Conservation (phyloP, 2,113 vertebrate species). For the Emberiza fucata region DNA sequence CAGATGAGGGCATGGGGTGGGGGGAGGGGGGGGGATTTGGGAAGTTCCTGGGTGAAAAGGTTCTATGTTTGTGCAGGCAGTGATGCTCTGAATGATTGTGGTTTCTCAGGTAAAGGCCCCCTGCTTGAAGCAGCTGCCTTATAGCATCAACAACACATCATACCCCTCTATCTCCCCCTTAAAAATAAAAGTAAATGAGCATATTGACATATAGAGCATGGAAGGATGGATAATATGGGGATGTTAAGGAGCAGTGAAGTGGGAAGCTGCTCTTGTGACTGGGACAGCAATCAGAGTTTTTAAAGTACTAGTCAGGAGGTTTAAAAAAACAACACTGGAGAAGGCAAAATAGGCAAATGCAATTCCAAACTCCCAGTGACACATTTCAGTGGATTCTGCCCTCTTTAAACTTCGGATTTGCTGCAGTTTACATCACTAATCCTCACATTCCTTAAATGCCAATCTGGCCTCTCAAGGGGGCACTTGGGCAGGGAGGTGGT, state of each 20-base stretch:
- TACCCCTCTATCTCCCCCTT: not conserved
- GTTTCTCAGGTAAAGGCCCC: not conserved
- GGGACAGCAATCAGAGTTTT: not conserved
- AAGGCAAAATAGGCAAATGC: not conserved
- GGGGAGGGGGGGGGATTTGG: not conserved
- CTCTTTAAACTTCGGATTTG: not conserved
- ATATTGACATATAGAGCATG: not conserved
- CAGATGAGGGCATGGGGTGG: too few relatives aligned
- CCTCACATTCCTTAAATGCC: constrained; percentile 55
- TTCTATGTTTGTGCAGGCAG: not conserved
- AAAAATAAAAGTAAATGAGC: not conserved
- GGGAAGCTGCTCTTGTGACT: fast-evolving
- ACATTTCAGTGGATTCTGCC: not conserved
- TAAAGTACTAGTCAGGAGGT: not conserved
- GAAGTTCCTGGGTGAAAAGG: not conserved
- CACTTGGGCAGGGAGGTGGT: constrained; percentile 14
- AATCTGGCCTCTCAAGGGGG: constrained; percentile 32
- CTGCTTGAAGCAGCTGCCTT: not conserved
- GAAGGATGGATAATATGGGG: not conserved
- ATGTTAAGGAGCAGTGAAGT: not conserved
- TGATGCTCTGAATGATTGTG: not conserved
- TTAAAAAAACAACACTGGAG: not conserved
- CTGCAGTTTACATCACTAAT: constrained; percentile 47
- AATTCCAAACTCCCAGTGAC: not conserved
- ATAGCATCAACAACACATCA: not conserved